Evolutionary conservation across 1,140 invertebrate genomes (phyloP), one percentile per base, ranked within the genome.

Genomic region (Brachionus rubens): DNA sequence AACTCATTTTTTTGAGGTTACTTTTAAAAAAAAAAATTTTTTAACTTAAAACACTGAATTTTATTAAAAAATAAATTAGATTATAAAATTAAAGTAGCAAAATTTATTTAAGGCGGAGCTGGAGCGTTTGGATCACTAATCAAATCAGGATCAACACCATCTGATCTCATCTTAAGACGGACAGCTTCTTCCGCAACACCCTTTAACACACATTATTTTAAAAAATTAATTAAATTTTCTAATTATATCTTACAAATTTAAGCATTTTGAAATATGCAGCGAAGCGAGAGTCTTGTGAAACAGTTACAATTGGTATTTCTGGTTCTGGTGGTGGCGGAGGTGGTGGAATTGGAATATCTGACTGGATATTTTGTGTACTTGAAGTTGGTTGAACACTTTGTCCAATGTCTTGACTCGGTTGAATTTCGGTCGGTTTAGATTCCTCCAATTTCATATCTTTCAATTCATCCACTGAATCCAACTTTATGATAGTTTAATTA

Each of bases 401-500:
- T 50, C n/a, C 12, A 9, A 30, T 12, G 46, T 14, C 43, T 16
- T 50, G n/a, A n/a, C n/a, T n/a, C n/a, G n/a, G n/a, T n/a, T n/a
- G n/a, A n/a, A n/a, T 43, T 19, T n/a, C 2, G 19, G 12, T 70
- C 43, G 65, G 19, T 24, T 33, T 7, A 26, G 28, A 33, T n/a
- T 72, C 50, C 19, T 72, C 68, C 19, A 72, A 26, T 72, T 72
- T 72, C 33, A 72, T 36, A 28, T 72, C 68, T 50, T 54, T 48
- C 21, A 72, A 50, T 50, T 72, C 68, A 16, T 72, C 68, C 1
- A 72, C 24, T 30, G 68, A 72, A 41, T 72, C 50, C 12, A 72
- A 33, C 68, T 72, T 24, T 50, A 10, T 26, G 40, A 40, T 50
- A 36, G 9, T 21, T 47, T 43, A 21, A 70, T 16, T 21, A 7